phyloP scores from a whole-genome alignment of 2,797 vertebrate genomes.

The Muscicapa comitata region DNA sequence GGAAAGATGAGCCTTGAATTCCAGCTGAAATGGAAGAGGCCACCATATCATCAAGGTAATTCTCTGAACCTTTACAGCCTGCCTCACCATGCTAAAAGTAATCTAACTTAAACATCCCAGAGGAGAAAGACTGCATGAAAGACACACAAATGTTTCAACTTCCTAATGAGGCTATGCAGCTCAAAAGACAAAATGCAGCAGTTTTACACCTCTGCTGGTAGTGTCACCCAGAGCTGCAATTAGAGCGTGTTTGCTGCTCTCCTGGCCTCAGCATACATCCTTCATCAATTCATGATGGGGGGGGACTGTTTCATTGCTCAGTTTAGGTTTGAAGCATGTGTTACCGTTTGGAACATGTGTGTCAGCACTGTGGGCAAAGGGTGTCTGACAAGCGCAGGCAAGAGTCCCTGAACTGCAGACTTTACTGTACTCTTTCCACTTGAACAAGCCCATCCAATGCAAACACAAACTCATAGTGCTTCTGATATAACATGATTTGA shows the following conservation, averaged over 20 bases:
- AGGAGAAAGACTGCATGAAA: background rate
- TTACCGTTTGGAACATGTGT: background rate
- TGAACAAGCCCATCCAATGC: background rate
- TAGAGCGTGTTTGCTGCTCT: background rate
- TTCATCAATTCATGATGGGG: background rate
- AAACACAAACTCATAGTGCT: background rate
- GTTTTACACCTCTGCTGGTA: background rate
- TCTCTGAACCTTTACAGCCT: constrained; percentile 59
- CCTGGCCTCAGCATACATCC: background rate
- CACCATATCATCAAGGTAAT: constrained; percentile 60
- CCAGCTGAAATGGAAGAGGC: constrained; percentile 65
- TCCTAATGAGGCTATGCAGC: constrained; percentile 36
- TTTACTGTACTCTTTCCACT: background rate
- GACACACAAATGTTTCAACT: constrained; percentile 18
- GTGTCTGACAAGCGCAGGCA: rapidly evolving
- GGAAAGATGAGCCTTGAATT: constrained; percentile 44
- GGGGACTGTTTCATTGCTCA: background rate
- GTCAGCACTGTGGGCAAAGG: background rate
- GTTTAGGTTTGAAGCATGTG: background rate
- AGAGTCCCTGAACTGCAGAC: background rate
- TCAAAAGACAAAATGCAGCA: background rate
- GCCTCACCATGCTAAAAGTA: constrained; percentile 38
- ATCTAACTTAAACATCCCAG: constrained; percentile 25
- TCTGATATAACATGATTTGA: background rate
- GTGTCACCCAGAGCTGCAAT: background rate